A percentile compares a stretch with the other conserved stretches of the same genome.
Conservation (phyloP, 2,113 vertebrate genomes). For the Caretta caretta region DNA sequence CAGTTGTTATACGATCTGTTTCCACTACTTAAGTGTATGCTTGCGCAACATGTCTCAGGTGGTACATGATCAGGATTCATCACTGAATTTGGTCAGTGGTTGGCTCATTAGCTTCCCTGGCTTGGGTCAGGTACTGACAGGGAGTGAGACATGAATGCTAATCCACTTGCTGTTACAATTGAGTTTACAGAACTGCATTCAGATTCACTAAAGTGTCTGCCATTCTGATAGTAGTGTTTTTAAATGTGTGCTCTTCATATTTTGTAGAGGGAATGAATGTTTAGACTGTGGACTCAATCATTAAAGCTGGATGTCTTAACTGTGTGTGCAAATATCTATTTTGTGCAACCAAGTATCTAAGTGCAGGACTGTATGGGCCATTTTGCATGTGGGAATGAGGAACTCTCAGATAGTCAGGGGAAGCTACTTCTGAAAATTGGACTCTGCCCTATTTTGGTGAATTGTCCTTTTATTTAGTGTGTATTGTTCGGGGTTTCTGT, state of each 20-base stretch:
- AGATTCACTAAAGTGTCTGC: slow-evolving; percentile 40
- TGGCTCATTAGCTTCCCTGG: too few species aligned
- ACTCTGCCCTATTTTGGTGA: neutral
- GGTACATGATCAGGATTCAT: too few species aligned
- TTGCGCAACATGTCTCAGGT: too few species aligned
- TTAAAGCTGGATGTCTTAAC: slow-evolving; percentile 2
- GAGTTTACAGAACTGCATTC: slow-evolving; percentile 13
- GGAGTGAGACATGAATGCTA: too few species aligned
- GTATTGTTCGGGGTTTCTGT: neutral
- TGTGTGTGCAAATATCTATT: rapidly evolving
- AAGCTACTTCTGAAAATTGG: neutral
- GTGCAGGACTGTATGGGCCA: neutral
- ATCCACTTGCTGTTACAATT: slow-evolving; percentile 14
- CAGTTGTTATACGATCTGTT: slow-evolving; percentile 16
- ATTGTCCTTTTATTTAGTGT: neutral
- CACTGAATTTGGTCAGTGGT: too few species aligned
- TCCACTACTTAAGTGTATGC: neutral
- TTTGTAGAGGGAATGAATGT: neutral
- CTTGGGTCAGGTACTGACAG: too few species aligned
- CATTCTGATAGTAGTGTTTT: neutral
- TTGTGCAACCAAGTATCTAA: neutral
- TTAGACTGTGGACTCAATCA: neutral
- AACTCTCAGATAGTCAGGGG: neutral
- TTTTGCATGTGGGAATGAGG: neutral
- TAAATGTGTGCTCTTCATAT: neutral